Conservation (phyloP, 2,888 invertebrate genomes). For the Caenorhabditis macrosperma region DNA sequence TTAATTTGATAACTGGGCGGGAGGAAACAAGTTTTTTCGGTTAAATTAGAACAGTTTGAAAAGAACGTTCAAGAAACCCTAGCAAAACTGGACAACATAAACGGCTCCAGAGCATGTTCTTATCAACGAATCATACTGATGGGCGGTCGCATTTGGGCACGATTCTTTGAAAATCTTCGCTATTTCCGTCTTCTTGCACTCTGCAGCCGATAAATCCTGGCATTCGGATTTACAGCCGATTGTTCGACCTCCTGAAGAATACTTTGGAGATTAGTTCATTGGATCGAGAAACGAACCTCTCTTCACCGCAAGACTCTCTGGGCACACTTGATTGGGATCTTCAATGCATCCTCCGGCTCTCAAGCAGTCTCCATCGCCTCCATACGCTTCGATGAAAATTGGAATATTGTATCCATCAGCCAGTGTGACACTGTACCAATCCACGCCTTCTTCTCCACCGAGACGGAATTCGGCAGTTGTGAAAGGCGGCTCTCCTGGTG, state of each 20-base stretch:
- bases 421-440: slow-evolving; percentile 83
- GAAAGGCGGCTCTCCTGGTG: no score
- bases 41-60: no score
- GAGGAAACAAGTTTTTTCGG: no score
- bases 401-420: slow-evolving; percentile 82
- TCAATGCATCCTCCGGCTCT: slow-evolving; percentile 42
- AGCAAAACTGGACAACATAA: slow-evolving; percentile 8
- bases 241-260: slow-evolving; percentile 67
- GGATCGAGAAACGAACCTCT: not conserved
- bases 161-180: slow-evolving; percentile 81
- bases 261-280: not conserved
- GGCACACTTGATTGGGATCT: slow-evolving; percentile 18
- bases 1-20: no score
- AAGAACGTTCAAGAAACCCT: no score
- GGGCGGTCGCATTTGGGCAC: slow-evolving; percentile 83
- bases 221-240: slow-evolving; percentile 83
- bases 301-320: slow-evolving; percentile 2
- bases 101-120: slow-evolving; percentile 81
- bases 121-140: slow-evolving; percentile 82
- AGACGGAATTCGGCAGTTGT: no score
- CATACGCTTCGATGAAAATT: slow-evolving; percentile 56
- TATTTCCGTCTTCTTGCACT: slow-evolving; percentile 81
- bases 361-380: slow-evolving; percentile 21
- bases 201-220: slow-evolving; percentile 81
- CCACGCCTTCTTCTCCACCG: slow-evolving; percentile 56